Evolutionary conservation across 2,113 vertebrate species (phyloP), one percentile per base, ranked within the genome.

Genomic region (Apus apus): DNA sequence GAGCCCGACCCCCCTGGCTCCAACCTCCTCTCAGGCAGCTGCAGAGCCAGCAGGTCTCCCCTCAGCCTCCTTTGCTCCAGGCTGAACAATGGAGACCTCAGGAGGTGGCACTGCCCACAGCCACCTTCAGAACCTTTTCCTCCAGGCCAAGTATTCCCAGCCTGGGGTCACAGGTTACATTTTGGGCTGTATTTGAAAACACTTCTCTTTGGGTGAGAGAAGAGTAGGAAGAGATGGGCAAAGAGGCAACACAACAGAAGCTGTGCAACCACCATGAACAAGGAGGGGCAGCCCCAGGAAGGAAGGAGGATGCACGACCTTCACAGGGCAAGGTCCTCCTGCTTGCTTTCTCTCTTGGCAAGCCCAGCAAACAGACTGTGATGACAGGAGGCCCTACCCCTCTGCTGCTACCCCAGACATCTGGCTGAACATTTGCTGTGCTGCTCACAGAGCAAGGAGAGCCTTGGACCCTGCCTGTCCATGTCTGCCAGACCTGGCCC

Each of bases 181-280:
- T 60, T 73, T 18, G 46, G 23, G 74, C 34, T 62, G 30, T 13
- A 15, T 56, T 25, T 72, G 34, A 68, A 66, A 56, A 19, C 18
- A 25, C 3, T 53, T 61, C 38, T 48, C 5, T 43, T 25, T 19
- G 13, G 6, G 34, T 40, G 38, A 60, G 51, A 65, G 36, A 43
- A 29, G 29, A 60, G 53, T 19, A 13, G 38, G 14, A 46, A 29
- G 29, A 60, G 53, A 23, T 16, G 38, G 14, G 46, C 36, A 29
- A 61, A 40, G 26, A 61, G n/a, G 66, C 29, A 65, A 34, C 0
- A 1, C 58, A 67, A 29, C 19, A 17, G 53, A 30, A 66, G 48
- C 46, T 15, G 8, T 5, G 8, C 48, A n/a, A 11, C 29, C 51
- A 20, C 15, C 13, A 38, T 38, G 38, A 19, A 15, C 1, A 0